These are phyloP conservation scores for Stomatorhinus walkeri DNA, from an alignment of 2,797 vertebrate species.

Conservation along the genomic window DNA sequence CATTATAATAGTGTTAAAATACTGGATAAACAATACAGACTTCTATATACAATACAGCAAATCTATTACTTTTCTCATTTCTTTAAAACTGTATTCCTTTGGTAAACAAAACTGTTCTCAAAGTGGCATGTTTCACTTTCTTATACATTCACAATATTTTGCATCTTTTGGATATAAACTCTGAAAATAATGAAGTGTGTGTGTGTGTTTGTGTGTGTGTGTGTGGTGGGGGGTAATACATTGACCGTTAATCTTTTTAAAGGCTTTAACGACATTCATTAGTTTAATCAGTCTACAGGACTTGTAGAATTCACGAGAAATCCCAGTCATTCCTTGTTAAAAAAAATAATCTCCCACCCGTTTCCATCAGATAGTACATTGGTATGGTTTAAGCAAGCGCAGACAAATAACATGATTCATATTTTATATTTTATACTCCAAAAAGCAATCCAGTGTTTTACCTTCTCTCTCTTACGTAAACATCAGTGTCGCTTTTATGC, in stretches of 20 bases:
- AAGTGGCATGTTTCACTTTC: constrained; percentile 53
- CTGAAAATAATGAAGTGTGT: constrained; percentile 39
- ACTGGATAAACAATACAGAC: constrained; percentile 33
- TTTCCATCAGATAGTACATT: constrained; percentile 27
- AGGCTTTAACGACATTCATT: constrained; percentile 58
- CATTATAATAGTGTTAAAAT: constrained; percentile 43
- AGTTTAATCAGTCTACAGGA: constrained; percentile 38
- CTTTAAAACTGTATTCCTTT: constrained; percentile 58
- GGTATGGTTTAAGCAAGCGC: constrained; percentile 19
- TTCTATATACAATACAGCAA: constrained; percentile 50
- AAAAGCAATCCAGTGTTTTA: constrained; percentile 63
- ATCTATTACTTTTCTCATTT: constrained; percentile 35
- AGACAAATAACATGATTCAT: constrained; percentile 11
- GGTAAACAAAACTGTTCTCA: constrained; percentile 59
- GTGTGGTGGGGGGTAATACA: constrained; percentile 39
- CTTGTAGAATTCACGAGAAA: constrained; percentile 29
- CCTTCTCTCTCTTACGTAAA: constrained; percentile 66
- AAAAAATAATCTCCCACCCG: neutral
- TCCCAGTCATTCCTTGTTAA: neutral
- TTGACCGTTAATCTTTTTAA: constrained; percentile 30
- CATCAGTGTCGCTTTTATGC: constrained; percentile 50
- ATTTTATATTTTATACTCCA: constrained; percentile 37
- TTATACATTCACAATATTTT: constrained; percentile 64
- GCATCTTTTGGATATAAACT: constrained; percentile 49
- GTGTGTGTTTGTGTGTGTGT: too few species aligned